Base-by-base conservation (phyloP, 2,888 invertebrate genomes). In the Ceratothoa steindachneri region DNA sequence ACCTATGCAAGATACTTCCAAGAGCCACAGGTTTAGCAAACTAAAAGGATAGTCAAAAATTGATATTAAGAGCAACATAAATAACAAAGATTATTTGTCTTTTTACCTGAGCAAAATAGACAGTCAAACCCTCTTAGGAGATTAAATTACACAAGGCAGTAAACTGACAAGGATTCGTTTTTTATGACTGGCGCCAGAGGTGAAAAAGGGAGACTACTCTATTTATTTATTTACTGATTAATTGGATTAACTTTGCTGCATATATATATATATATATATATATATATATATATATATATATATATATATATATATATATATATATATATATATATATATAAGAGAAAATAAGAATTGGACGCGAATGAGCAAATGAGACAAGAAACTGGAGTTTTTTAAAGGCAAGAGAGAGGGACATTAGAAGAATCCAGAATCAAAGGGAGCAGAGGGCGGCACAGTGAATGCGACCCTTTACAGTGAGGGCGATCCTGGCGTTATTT, bases 271-370 rank as follows among this genome's bases (percentile, higher is more conserved):
- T 19, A 9, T 52, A 69, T 41, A 69, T 41, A 69, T 41, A 69
- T 41, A 69, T 24, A 67, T 29, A 67, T 29, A 67, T 29, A 67
- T 29, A 67, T 29, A 67, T 29, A 31, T n/a, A 31, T 24, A 31
- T 30, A 67, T 30, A 67, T 29, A 67, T 29, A 67, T 29, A 67
- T 29, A 67, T 29, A 67, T 29, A 67, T 29, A 67, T 29, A 67
- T 30, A 67, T 29, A 67, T 29, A 67, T 29, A 67, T n/a, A n/a
- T n/a, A n/a, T n/a, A n/a, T n/a, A n/a, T n/a, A n/a, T n/a, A n/a
- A n/a, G n/a, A n/a, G n/a, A n/a, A n/a, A n/a, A n/a, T n/a, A n/a
- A n/a, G n/a, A n/a, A n/a, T n/a, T n/a, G n/a, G n/a, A n/a, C n/a
- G n/a, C n/a, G n/a, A n/a, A n/a, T n/a, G n/a, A n/a, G n/a, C n/a